Evolutionary conservation across 2,888 invertebrate genomes (phyloP).

Genomic region (Aphidius colemani): DNA sequence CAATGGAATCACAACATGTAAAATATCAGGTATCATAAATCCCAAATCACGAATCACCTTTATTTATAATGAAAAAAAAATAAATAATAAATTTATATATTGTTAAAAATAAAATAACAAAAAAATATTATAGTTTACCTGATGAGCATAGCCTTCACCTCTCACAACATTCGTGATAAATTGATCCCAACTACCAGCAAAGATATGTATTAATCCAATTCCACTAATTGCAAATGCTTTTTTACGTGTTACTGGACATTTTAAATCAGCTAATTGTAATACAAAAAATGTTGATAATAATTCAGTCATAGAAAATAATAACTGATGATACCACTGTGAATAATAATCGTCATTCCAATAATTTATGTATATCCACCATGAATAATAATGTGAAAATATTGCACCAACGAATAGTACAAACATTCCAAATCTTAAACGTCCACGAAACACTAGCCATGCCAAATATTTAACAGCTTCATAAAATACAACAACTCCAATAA

Average conservation of each 20-base stretch:
- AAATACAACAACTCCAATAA: constrained; percentile 64
- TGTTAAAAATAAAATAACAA: not conserved
- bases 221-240: constrained; percentile 66
- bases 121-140: constrained; percentile 58
- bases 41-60: constrained; percentile 69
- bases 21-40: constrained; percentile 71
- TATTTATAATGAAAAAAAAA: not conserved
- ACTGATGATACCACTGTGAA: constrained; percentile 72
- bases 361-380: constrained; percentile 74
- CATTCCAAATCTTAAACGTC: constrained; percentile 67
- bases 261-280: constrained; percentile 64
- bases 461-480: constrained; percentile 69
- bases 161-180: constrained; percentile 69
- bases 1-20: constrained; percentile 68
- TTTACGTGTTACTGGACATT: constrained; percentile 62
- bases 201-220: constrained; percentile 67
- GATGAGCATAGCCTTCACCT: constrained; percentile 70
- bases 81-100: not conserved
- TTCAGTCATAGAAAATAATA: constrained; percentile 68
- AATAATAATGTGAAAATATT: constrained; percentile 72
- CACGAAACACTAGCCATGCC: constrained; percentile 62
- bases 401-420: constrained; percentile 66
- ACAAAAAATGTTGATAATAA: constrained; percentile 67
- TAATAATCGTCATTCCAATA: constrained; percentile 76
- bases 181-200: constrained; percentile 70